A percentile compares a stretch with the other conserved stretches of the same genome.
These are phyloP conservation scores for Rhinichthys klamathensis DNA, from an alignment of 2,113 vertebrate genomes.

Conservation along the genomic window DNA sequence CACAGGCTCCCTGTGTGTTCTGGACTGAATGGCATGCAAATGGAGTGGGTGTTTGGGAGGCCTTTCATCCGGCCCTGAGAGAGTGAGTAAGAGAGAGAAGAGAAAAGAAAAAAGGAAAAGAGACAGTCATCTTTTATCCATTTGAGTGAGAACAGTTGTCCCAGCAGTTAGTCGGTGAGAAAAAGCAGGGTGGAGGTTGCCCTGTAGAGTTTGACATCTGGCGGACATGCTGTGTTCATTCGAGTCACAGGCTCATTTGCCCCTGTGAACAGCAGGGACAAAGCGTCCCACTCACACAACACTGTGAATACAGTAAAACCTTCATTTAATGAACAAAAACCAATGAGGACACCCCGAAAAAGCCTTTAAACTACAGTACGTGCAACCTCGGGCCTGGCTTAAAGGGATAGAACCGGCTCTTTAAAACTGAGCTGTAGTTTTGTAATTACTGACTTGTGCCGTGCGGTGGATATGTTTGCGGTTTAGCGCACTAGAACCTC, in stretches of 20 bases:
- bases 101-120: constrained; percentile 50
- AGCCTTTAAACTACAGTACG: not conserved
- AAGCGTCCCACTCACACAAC: constrained; percentile 34
- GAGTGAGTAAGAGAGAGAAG: constrained; percentile 47
- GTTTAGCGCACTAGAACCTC: not conserved
- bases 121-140: constrained; percentile 78
- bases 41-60: constrained; percentile 80
- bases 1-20: constrained; percentile 82
- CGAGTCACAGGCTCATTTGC: constrained; percentile 13
- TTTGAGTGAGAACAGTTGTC: constrained; percentile 78
- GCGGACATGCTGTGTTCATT: constrained; percentile 42
- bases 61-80: constrained; percentile 80
- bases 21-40: constrained; percentile 79
- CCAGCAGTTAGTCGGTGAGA: constrained; percentile 60
- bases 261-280: constrained; percentile 36
- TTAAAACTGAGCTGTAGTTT: constrained; percentile 15
- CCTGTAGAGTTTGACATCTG: constrained; percentile 46
- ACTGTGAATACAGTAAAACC: not conserved
- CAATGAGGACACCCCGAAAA: not conserved
- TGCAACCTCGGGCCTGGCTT: not conserved
- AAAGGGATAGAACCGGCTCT: not conserved
- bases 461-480: not conserved
- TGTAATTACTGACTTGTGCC: constrained; percentile 15
- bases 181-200: constrained; percentile 36
- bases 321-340: constrained; percentile 10